Base-by-base conservation (phyloP, 2,113 vertebrate genomes). In the Australoheros scitulus region DNA sequence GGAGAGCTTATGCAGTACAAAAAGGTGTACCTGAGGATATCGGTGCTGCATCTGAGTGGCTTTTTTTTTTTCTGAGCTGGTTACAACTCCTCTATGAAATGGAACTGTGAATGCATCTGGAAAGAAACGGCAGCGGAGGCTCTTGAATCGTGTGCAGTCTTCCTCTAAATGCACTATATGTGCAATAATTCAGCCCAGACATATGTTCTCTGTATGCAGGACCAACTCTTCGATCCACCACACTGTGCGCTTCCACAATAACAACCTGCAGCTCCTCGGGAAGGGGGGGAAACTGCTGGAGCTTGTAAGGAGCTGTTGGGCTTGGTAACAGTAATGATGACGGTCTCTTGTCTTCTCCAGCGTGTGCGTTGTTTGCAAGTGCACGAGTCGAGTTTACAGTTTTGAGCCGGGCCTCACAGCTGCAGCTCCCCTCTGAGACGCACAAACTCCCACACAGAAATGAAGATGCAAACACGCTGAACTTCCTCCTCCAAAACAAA, bases 391-490 rank as follows among this genome's bases (percentile, higher is more conserved):
- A 83, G 79, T 76, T 77, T 61, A 78, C 29, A 56, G 72, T 47
- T 79, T 24, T 15, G n/a, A 82, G 83, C 76, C 63, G 61, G 86
- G 52, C 65, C 61, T 88, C 74, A 61, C 90, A 91, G 84, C 90
- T 91, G 90, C 86, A 77, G 82, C 76, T 76, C 72, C 59, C 92
- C 87, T 85, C 83, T 2, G 89, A 90, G 88, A 85, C 59, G 3
- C 43, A 22, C 74, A 85, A 29, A 77, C 88, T 59, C 88, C 52
- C 83, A 84, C 90, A 8, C 61, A 34, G 41, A 89, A 38, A 81
- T n/a, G 55, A 76, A 79, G 26, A 89, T 18, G 15, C 81, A 47
- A 70, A 83, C 77, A 74, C 61, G 22, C 55, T 26, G 3, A 60
- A 79, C 83, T 36, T 86, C 61, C 77, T 74, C 5, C 80, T 58